These are phyloP conservation scores for Lophotriccus pileatus DNA, from an alignment of 2,797 vertebrate species.

Conservation along the genomic window DNA sequence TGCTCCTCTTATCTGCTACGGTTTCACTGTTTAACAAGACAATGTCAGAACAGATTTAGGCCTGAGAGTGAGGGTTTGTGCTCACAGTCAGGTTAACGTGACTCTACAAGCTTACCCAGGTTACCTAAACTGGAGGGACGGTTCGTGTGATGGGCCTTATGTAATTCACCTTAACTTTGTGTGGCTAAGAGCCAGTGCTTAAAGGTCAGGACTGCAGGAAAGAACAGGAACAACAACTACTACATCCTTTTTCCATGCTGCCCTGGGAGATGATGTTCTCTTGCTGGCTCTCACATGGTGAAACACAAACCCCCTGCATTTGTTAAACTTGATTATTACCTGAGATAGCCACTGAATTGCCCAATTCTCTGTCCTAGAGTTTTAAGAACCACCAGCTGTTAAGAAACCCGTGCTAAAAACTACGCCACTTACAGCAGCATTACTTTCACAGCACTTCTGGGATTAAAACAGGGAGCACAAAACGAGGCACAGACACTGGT, in stretches of 20 bases:
- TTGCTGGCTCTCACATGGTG: background rate
- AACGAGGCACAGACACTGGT: background rate
- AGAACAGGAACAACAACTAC: conserved; percentile 24
- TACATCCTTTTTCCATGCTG: background rate
- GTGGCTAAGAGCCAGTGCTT: background rate
- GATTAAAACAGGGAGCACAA: background rate
- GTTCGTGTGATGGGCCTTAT: background rate
- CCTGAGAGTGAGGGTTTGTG: conserved; percentile 33
- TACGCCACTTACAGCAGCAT: background rate
- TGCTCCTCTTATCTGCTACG: conserved; percentile 44
- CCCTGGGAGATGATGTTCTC: background rate
- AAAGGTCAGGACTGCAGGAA: conserved; percentile 15
- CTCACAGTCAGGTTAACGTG: conserved; percentile 21
- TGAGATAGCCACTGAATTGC: background rate
- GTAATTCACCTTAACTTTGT: conserved; percentile 4
- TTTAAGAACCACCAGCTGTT: conserved; percentile 27
- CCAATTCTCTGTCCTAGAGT: background rate
- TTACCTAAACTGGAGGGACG: background rate
- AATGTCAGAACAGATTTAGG: conserved; percentile 39
- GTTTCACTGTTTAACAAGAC: conserved; percentile 56
- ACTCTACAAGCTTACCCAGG: conserved; percentile 47
- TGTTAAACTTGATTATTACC: background rate
- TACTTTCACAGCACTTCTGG: background rate
- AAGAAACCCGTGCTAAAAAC: background rate
- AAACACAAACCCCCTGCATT: background rate